Percentiles rank a stretch among this genome's conserved stretches.
phyloP scores from a whole-genome alignment of 2,888 invertebrate genomes.

The Drosophila nr. fundita region DNA sequence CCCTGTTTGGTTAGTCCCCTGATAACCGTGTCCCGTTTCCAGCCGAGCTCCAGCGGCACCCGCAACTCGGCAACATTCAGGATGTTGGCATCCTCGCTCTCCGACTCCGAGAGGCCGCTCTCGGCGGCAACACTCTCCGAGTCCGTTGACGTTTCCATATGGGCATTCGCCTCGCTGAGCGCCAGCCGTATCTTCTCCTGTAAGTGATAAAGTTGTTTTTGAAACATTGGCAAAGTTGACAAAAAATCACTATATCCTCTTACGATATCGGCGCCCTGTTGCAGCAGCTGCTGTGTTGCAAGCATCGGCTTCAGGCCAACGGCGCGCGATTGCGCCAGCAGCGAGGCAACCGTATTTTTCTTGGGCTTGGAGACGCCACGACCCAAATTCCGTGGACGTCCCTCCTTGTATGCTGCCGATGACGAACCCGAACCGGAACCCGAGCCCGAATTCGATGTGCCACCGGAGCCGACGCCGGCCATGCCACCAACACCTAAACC shows the following conservation, averaged over 20 bases:
- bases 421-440: conserved; percentile 57
- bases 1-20: conserved; percentile 94
- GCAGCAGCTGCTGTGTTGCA: conserved; percentile 89
- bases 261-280: conserved; percentile 86
- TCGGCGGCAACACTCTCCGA: conserved; percentile 87
- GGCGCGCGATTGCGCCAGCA: conserved; percentile 94
- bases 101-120: conserved; percentile 87
- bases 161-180: conserved; percentile 86
- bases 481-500: conserved; percentile 54
- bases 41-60: conserved; percentile 90
- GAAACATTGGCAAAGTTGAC: neutral
- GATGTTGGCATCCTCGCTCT: conserved; percentile 86
- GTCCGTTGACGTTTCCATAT: conserved; percentile 87
- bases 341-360: conserved; percentile 95
- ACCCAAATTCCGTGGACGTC: conserved; percentile 93
- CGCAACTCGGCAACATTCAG: conserved; percentile 86
- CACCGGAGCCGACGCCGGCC: conserved; percentile 48
- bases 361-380: conserved; percentile 95
- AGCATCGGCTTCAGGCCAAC: conserved; percentile 92
- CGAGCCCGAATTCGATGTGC: conserved; percentile 44
- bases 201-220: conserved; percentile 21
- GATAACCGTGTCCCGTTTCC: conserved; percentile 97
- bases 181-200: conserved; percentile 87
- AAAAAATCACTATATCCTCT: conserved; percentile 54
- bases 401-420: conserved; percentile 87